Conservation (phyloP, 2,888 invertebrate species). For the Chaitophorus viminalis region DNA sequence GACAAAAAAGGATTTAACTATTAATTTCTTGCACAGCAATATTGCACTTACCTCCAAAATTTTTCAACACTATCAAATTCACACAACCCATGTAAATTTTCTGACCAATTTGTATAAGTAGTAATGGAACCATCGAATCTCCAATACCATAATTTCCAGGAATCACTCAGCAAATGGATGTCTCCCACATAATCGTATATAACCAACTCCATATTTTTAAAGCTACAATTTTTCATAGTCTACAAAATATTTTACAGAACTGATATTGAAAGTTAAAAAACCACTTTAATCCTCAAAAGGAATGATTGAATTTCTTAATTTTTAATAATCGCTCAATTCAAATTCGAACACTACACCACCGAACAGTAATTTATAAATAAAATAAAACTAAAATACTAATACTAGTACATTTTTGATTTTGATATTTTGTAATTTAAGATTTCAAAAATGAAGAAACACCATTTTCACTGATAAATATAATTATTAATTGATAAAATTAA, state of each 20-base stretch:
- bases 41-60: constrained; percentile 87
- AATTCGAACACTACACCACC: no score
- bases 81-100: constrained; percentile 91
- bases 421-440: no score
- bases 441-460: no score
- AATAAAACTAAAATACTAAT: no score
- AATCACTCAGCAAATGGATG: constrained; percentile 88
- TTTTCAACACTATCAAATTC: constrained; percentile 97
- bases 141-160: constrained; percentile 98
- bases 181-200: background rate
- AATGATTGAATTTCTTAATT: no score
- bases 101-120: constrained; percentile 80
- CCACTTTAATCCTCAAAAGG: no score
- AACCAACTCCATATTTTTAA: background rate
- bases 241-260: background rate
- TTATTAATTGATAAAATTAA: background rate
- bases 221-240: background rate
- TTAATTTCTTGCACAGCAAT: background rate
- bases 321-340: no score
- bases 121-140: constrained; percentile 77
- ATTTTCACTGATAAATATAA: no score
- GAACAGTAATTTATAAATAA: no score
- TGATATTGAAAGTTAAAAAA: background rate
- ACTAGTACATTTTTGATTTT: no score
- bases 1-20: background rate